Conservation (phyloP, 2,888 invertebrate genomes). For the Oxystoma pomonae region DNA sequence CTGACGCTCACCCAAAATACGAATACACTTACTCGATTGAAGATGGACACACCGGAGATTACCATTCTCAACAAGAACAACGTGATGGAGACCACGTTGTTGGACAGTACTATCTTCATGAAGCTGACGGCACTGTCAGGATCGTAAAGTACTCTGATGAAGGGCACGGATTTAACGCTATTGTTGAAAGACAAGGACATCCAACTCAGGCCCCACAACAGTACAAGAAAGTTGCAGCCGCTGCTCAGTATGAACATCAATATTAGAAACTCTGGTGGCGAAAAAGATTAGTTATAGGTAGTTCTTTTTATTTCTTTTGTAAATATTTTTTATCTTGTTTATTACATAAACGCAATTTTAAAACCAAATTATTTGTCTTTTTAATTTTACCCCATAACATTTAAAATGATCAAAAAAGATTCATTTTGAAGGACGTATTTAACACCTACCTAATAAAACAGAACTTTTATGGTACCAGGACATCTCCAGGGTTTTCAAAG, state of each 20-base stretch:
- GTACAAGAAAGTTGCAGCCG: constrained; percentile 21
- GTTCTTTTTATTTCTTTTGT: too few species aligned
- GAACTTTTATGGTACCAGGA: too few species aligned
- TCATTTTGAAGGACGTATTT: too few species aligned
- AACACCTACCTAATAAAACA: too few species aligned
- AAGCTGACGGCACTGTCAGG: constrained; percentile 69
- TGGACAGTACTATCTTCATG: constrained; percentile 68
- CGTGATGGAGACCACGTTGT: constrained; percentile 69
- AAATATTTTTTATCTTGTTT: too few species aligned
- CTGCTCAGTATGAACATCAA: constrained; percentile 12
- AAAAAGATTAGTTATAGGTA: too few species aligned
- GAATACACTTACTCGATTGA: constrained; percentile 71
- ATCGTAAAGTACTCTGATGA: constrained; percentile 71
- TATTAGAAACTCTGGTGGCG: too few species aligned
- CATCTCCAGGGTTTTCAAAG: too few species aligned
- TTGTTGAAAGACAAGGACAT: constrained; percentile 49
- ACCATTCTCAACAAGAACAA: constrained; percentile 67
- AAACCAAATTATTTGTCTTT: too few species aligned
- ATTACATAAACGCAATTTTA: too few species aligned
- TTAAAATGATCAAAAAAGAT: too few species aligned
- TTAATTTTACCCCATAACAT: too few species aligned
- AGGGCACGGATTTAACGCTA: constrained; percentile 68
- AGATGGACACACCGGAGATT: constrained; percentile 67
- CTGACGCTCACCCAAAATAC: constrained; percentile 71
- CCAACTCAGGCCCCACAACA: constrained; percentile 19